Conservation (phyloP, 2,888 invertebrate species). For the Chrysolina americana region DNA sequence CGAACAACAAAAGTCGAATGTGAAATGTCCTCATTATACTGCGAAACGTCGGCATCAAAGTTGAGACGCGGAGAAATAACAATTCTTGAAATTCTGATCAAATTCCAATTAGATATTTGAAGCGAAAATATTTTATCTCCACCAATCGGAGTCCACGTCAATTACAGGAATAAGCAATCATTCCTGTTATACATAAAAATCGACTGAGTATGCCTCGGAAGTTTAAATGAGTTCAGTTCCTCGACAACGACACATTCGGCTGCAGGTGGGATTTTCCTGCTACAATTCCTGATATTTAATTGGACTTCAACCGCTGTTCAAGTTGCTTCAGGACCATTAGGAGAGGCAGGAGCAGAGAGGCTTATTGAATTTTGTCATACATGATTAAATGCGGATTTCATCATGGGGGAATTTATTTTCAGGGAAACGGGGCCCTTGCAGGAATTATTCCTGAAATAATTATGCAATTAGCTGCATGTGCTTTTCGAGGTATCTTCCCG, state of each 20-base stretch:
- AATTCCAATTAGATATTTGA: slow-evolving; percentile 61
- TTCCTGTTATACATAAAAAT: slow-evolving; percentile 62
- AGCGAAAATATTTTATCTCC: slow-evolving; percentile 58
- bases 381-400: slow-evolving; percentile 21
- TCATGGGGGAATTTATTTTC: not conserved
- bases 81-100: slow-evolving; percentile 55
- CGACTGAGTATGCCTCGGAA: slow-evolving; percentile 61
- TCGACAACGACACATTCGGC: slow-evolving; percentile 53
- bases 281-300: slow-evolving; percentile 59
- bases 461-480: not conserved
- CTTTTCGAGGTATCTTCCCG: too few species aligned
- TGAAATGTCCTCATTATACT: slow-evolving; percentile 51
- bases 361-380: slow-evolving; percentile 29
- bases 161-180: slow-evolving; percentile 58
- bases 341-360: slow-evolving; percentile 24
- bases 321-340: slow-evolving; percentile 28
- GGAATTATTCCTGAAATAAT: slow-evolving; percentile 2
- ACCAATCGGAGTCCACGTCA: slow-evolving; percentile 59
- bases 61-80: slow-evolving; percentile 43
- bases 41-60: slow-evolving; percentile 45
- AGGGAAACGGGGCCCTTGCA: not conserved
- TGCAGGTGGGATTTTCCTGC: slow-evolving; percentile 42
- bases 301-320: slow-evolving; percentile 50
- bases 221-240: slow-evolving; percentile 64
- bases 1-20: slow-evolving; percentile 46